A percentile compares a stretch with the other conserved stretches of the same genome.
Conservation (phyloP, 1,140 invertebrate genomes). For the Leptinotarsa defecta region DNA sequence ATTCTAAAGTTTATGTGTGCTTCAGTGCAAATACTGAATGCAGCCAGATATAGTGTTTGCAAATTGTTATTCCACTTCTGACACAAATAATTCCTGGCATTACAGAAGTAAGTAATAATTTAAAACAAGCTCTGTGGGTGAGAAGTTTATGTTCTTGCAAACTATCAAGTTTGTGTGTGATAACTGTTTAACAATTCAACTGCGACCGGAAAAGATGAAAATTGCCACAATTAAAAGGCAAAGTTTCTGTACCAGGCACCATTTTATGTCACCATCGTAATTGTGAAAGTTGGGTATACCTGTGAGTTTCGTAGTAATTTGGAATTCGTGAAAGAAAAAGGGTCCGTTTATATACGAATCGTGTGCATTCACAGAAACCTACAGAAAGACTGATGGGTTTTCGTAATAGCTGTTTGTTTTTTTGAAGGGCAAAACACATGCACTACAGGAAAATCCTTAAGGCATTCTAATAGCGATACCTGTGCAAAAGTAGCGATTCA, state of each 20-base stretch:
- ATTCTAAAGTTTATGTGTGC: no score
- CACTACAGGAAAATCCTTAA: no score
- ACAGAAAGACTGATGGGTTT: no score
- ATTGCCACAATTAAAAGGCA: slow-evolving; percentile 27
- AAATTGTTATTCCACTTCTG: neutral
- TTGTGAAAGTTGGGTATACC: slow-evolving; percentile 14
- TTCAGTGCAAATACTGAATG: no score
- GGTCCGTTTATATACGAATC: neutral
- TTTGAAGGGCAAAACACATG: no score
- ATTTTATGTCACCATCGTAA: slow-evolving; percentile 21
- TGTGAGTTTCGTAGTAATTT: neutral
- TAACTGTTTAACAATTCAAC: slow-evolving; percentile 8
- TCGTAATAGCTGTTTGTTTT: no score
- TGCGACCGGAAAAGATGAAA: neutral
- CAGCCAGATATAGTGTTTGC: no score
- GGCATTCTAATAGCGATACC: no score
- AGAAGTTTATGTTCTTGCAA: slow-evolving; percentile 11
- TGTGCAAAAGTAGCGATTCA: no score
- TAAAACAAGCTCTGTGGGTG: neutral
- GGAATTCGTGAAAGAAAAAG: neutral
- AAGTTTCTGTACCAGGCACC: slow-evolving; percentile 29
- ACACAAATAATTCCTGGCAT: neutral
- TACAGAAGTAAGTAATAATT: neutral
- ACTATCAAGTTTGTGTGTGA: slow-evolving; percentile 7
- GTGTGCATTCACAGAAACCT: neutral